Conservation (phyloP, 2,113 vertebrate genomes). For the Otis tarda region DNA sequence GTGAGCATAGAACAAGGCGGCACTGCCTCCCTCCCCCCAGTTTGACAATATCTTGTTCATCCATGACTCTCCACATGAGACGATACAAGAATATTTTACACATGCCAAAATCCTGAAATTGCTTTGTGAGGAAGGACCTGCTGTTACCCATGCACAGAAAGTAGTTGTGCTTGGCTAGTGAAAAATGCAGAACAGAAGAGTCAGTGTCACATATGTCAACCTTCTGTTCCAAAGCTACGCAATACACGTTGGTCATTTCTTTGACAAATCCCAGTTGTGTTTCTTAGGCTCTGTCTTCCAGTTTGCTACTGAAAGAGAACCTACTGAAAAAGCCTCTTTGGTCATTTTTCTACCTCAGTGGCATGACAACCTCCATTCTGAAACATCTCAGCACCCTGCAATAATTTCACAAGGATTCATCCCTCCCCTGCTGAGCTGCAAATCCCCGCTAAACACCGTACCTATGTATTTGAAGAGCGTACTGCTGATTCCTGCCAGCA, state of each 20-base stretch:
- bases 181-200: neutral
- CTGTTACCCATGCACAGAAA: neutral
- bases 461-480: constrained; percentile 85
- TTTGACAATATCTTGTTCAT: neutral
- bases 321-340: neutral
- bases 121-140: neutral
- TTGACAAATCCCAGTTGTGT: neutral
- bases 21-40: neutral
- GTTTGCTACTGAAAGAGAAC: neutral
- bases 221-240: neutral
- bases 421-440: neutral
- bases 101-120: neutral
- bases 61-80: neutral
- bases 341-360: neutral
- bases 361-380: neutral
- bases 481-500: constrained; percentile 90
- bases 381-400: neutral
- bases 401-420: neutral
- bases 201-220: neutral
- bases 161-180: neutral
- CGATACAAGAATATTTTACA: neutral
- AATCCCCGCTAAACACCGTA: constrained; percentile 33
- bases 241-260: neutral
- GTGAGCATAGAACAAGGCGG: neutral
- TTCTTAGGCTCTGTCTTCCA: neutral